Evolutionary conservation across 1,140 invertebrate species (phyloP), one percentile per base, ranked within the genome.

Genomic region (Littorina saxatilis): DNA sequence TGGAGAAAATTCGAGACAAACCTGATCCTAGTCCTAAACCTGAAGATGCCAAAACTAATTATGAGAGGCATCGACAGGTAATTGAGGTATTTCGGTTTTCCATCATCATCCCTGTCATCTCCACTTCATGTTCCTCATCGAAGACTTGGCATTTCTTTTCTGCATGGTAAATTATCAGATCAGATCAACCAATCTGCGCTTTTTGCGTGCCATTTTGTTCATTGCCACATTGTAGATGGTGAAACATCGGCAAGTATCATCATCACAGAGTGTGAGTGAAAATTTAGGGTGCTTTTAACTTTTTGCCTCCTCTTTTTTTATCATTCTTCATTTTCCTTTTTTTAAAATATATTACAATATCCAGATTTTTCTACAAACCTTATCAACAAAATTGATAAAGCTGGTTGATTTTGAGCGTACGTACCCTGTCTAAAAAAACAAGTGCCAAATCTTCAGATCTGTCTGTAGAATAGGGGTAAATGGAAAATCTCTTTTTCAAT

Each of bases 1-100:
- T 98, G 96, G 98, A 99, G 89, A 99, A 99, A 94, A 99, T 99
- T 86, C 95, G 96, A 88, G 98, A 99, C 92, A 99, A 99, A 92
- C 98, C 98, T 66, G 98, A 99, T 92, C 94, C 97, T 76, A 96
- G 96, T 82, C 94, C 94, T 20, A 95, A 98, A 95, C 95, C 92
- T 79, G 91, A 90, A 80, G 91, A 92, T 84, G 87, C 88, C 80
- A 93, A 92, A 89, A 89, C 88, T 81, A 91, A 90, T 83, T 91
- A 88, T 85, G 94, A 95, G 86, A 87, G 94, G 87, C 94, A 94
- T 84, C 94, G 94, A 88, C 94, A 94, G 92, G 93, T 94, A 90
- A 87, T 84, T 82, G 84, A 82, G 81, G 83, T 82, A 82, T 87
- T 87, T 87, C 80, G 43, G 43, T 63, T 78, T 84, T 84, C 80